Percentiles rank a stretch among this genome's conserved stretches.
Conservation (phyloP, 2,888 invertebrate genomes). For the Nomada ruficornis region DNA sequence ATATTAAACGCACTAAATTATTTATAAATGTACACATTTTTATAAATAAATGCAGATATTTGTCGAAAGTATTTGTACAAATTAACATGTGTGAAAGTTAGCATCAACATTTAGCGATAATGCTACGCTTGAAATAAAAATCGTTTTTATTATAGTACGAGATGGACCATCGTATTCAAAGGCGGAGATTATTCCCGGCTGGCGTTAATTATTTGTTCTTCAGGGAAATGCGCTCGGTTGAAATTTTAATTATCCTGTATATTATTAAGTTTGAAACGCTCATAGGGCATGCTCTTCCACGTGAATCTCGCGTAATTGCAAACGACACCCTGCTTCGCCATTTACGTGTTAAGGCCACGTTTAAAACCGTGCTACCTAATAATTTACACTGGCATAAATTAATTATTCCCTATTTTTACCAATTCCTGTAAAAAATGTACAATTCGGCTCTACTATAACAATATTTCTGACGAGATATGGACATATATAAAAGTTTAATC, state of each 20-base stretch:
- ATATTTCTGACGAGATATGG: too few species aligned
- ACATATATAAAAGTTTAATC: too few species aligned
- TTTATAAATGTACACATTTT: neutral
- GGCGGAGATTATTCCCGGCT: neutral
- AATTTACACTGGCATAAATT: too few species aligned
- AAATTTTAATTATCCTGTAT: slow-evolving; percentile 29
- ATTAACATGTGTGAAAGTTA: neutral
- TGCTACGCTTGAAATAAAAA: neutral
- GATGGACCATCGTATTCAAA: neutral
- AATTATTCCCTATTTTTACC: too few species aligned
- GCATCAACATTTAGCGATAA: neutral
- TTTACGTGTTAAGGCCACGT: slow-evolving; percentile 2
- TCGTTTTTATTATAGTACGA: neutral
- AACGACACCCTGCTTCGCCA: slow-evolving; percentile 13
- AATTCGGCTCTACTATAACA: too few species aligned
- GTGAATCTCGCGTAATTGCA: slow-evolving; percentile 32
- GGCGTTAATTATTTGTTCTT: slow-evolving; percentile 41
- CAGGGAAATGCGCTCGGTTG: slow-evolving; percentile 3
- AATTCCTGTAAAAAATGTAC: too few species aligned
- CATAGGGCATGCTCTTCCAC: neutral
- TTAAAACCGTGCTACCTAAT: neutral
- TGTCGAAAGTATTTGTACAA: neutral
- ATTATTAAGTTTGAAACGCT: slow-evolving; percentile 13
- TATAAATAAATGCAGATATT: too few species aligned
- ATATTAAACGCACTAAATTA: neutral